These are phyloP conservation scores for Calliopsis andreniformis DNA, from an alignment of 1,140 invertebrate genomes.

Conservation along the genomic window DNA sequence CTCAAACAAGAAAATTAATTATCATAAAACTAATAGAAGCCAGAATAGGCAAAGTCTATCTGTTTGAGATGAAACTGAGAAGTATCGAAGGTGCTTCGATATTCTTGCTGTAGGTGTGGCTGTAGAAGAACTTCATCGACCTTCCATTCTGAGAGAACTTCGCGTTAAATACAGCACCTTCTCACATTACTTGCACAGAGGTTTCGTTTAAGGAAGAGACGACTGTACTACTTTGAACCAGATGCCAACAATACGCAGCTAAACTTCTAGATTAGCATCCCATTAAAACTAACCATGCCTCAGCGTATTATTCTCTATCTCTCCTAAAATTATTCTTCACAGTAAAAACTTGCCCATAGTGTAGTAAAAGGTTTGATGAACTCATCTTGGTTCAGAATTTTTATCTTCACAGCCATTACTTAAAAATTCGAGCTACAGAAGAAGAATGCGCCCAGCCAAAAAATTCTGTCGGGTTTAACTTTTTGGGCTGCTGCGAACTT, in stretches of 20 bases:
- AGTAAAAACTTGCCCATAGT: constrained; percentile 21
- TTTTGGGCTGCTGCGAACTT: too few relatives aligned
- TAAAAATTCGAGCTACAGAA: too few relatives aligned
- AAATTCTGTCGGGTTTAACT: too few relatives aligned
- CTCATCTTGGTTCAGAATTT: neutral
- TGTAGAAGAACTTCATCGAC: neutral
- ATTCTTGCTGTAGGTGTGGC: neutral
- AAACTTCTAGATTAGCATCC: constrained; percentile 35
- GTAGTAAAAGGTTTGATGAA: constrained; percentile 12
- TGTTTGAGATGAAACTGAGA: neutral
- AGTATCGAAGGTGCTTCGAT: too few relatives aligned
- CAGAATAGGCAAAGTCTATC: too few relatives aligned
- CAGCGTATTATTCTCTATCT: neutral
- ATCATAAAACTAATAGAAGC: too few relatives aligned
- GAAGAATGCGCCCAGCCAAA: too few relatives aligned
- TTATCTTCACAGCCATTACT: neutral
- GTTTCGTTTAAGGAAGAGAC: constrained; percentile 27
- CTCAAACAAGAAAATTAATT: too few relatives aligned
- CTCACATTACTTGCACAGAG: constrained; percentile 17
- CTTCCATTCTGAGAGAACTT: neutral
- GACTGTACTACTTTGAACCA: constrained; percentile 18
- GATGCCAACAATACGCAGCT: constrained; percentile 14
- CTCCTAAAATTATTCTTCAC: too few relatives aligned
- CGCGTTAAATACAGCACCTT: neutral
- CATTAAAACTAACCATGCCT: constrained; percentile 22